These are phyloP conservation scores for Hyperoplus immaculatus DNA, from an alignment of 2,797 vertebrate species.

Conservation along the genomic window DNA sequence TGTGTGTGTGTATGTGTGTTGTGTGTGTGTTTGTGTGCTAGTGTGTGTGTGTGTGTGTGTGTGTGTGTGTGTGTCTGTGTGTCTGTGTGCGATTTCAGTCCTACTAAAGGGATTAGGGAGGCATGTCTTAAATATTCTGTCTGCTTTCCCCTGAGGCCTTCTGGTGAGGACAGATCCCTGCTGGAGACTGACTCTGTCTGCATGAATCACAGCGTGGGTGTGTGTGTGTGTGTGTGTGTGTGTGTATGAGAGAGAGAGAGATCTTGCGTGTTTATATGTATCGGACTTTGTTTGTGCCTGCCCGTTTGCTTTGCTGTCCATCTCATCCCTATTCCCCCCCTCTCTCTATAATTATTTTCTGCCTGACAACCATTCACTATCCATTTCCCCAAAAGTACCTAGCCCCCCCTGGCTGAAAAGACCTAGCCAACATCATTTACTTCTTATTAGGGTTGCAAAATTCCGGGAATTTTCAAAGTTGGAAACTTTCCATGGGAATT, in stretches of 20 bases:
- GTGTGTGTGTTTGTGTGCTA: conserved; percentile 8
- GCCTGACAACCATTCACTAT: conserved; percentile 33
- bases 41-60: conserved; percentile 7
- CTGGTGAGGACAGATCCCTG: conserved; percentile 81
- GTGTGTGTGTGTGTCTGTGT: conserved; percentile 17
- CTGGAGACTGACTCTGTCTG: conserved; percentile 77
- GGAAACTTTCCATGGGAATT: no score
- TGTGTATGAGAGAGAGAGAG: conserved; percentile 24
- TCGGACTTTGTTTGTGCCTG: conserved; percentile 66
- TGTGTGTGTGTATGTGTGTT: conserved; percentile 9
- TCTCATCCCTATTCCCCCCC: conserved; percentile 45
- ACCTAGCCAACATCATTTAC: conserved; percentile 3
- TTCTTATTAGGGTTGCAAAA: no score
- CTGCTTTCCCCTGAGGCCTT: conserved; percentile 76
- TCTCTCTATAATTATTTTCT: conserved; percentile 39
- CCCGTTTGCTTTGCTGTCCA: conserved; percentile 45
- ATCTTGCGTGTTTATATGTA: conserved; percentile 65
- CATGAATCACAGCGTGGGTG: conserved; percentile 72
- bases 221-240: conserved; percentile 51
- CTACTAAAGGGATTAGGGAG: conserved; percentile 78
- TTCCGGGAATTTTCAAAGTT: no score
- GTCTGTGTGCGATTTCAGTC: conserved; percentile 65
- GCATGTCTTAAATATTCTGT: conserved; percentile 79
- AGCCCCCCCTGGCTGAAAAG: not conserved
- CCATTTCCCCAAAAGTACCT: conserved; percentile 9